Base-by-base conservation (phyloP, 2,113 vertebrate genomes). In the Melanostigma gelatinosum region DNA sequence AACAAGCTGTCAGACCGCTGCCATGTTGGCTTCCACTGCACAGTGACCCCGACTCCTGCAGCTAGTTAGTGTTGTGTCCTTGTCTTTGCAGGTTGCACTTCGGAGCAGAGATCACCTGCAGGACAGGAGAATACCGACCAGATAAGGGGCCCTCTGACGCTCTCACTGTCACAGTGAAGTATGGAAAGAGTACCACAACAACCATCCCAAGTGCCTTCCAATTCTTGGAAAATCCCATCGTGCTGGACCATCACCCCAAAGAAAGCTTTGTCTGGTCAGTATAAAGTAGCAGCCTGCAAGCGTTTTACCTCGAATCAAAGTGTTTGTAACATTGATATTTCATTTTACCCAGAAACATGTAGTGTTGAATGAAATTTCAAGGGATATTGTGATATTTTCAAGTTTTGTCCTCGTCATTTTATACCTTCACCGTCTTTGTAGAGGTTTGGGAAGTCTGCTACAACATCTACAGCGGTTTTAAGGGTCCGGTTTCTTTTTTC, bases 211-310 rank as follows among this genome's bases (percentile, higher is more conserved):
- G 7, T 12, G 64, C 0, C 7, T 96, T 96, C 94, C 91, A 82
- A 24, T 99, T 96, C 84, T 88, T 93, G 10, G 95, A 96, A 68
- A 98, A 99, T 72, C 98, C 98, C 0, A 92, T 83, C 1, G 89
- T 98, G 61, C 79, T 79, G 44, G 94, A 94, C 79, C 95, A 97
- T 48, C 84, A 93, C 1, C 98, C 98, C 0, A 91, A 93, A 77
- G 92, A 86, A 29, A 99, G 98, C 93, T 98, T 99, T 44, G 93
- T 93, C 87, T 98, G 98, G 98, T 99, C 86, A 89, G 80, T 55
- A 84, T 85, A 2, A 48, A 44, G 22, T 20, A 40, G 2, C 44
- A 58, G 8, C 44, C 6, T 62, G 2, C 0, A 7, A 34, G 15
- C 24, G 1, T 48, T 40, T 54, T 2, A 18, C 18, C 10, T 71